Conservation (phyloP, 2,797 vertebrate genomes). For the Girardinus metallicus region DNA sequence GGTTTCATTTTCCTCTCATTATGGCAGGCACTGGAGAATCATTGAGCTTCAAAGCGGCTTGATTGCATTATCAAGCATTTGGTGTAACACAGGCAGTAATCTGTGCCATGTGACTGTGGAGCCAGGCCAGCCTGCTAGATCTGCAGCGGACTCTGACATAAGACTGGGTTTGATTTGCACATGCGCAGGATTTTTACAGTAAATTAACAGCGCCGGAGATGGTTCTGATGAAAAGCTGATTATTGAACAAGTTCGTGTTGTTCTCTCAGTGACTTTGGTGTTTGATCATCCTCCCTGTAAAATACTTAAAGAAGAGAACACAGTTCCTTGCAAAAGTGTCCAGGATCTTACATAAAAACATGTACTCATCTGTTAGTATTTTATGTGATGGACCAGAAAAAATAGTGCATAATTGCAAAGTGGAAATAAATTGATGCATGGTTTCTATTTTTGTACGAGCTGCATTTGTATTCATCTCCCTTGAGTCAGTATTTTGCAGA, state of each 20-base stretch:
- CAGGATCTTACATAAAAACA: background rate
- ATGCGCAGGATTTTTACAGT: background rate
- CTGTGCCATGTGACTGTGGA: conserved; percentile 58
- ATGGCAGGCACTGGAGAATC: conserved; percentile 72
- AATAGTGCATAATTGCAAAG: background rate
- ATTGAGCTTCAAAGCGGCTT: conserved; percentile 72
- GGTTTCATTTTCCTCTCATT: conserved; percentile 76
- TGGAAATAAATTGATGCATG: background rate
- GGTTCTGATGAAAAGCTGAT: background rate
- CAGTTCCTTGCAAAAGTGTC: background rate
- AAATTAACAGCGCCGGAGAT: background rate
- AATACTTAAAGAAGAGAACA: background rate
- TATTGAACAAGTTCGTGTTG: background rate
- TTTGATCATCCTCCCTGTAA: background rate
- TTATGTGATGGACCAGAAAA: background rate
- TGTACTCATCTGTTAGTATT: background rate
- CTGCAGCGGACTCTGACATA: conserved; percentile 19
- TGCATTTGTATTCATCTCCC: background rate
- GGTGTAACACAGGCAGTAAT: conserved; percentile 63
- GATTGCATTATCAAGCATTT: conserved; percentile 78
- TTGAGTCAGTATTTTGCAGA: background rate
- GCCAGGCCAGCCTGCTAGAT: conserved; percentile 35
- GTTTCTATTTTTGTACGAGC: background rate
- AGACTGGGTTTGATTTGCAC: background rate
- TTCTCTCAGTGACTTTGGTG: background rate